Base-by-base conservation (phyloP, 1,140 invertebrate genomes). In the Phocides pigmalion region DNA sequence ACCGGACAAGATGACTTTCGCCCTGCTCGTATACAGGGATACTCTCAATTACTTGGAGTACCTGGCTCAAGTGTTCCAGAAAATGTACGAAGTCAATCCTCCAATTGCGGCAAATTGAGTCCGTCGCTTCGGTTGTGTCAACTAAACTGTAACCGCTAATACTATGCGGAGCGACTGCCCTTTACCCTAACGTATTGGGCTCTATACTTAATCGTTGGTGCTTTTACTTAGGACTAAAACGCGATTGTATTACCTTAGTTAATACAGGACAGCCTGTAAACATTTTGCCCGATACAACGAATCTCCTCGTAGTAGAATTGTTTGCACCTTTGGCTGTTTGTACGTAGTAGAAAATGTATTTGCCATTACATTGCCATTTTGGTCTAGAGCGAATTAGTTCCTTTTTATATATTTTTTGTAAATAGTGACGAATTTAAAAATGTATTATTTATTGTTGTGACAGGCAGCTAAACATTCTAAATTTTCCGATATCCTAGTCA, bases 331-430 rank as follows among this genome's bases (percentile, higher is more conserved):
- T 81, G 79, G 82, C 80, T 87, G 82, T 86, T 80, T 64, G 69
- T 78, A 75, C 62, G 64, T 80, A 80, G 74, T 82, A 82, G 74
- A 83, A 84, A 83, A 79, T 77, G 72, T 81, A 64, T 82, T 86
- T 90, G 88, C 88, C 88, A 90, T 90, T 87, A 89, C 78, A 84
- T 89, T 90, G 88, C 88, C 88, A 90, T 88, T 89, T 90, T 79
- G 83, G 88, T 89, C 81, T 89, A 89, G 79, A 87, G 79, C 74
- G 83, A 86, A 82, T 87, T 81, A 89, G 88, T 90, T 90, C 88
- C 88, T 90, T 86, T 84, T 81, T 73, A 63, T 79, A 70, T 78
- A 70, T 65, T 70, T 77, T 67, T 72, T 90, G 84, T 90, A 87
- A 89, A 87, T 90, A 90, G 77, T 79, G 70, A 83, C 74, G 79